Percentiles rank a stretch among this genome's conserved stretches.
These are phyloP conservation scores for Anticlea derivata DNA, from an alignment of 2,888 invertebrate genomes.

Conservation along the genomic window DNA sequence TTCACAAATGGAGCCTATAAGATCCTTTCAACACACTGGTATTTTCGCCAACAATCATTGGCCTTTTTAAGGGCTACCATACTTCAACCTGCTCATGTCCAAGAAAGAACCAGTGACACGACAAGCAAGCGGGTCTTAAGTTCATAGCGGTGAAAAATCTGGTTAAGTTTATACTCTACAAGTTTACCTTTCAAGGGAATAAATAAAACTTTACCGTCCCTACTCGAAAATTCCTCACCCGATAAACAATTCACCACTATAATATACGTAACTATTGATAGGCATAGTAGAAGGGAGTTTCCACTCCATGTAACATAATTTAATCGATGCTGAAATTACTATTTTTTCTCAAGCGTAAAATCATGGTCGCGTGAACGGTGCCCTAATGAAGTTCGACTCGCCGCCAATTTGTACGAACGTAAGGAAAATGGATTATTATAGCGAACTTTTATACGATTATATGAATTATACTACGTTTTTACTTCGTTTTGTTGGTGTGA, in stretches of 20 bases:
- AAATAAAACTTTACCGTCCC: not conserved
- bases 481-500: conserved; percentile 6
- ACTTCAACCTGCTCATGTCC: no score
- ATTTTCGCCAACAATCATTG: no score
- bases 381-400: conserved; percentile 31
- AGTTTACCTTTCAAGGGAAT: not conserved
- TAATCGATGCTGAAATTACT: conserved; percentile 12
- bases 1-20: no score
- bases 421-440: conserved; percentile 33
- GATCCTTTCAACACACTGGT: no score
- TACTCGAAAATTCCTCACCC: not conserved
- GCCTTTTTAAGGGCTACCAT: no score
- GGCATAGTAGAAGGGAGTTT: not conserved
- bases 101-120: no score
- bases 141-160: no score
- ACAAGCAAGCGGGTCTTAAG: no score
- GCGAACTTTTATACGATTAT: conserved; percentile 29
- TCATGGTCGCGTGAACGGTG: conserved; percentile 32
- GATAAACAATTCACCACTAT: not conserved
- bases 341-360: conserved; percentile 31
- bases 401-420: conserved; percentile 32
- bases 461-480: conserved; percentile 18
- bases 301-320: conserved; percentile 1
- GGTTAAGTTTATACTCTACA: no score
- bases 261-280: not conserved